Conservation (phyloP, 2,113 vertebrate genomes). For the Chamaetylas fuelleborni region DNA sequence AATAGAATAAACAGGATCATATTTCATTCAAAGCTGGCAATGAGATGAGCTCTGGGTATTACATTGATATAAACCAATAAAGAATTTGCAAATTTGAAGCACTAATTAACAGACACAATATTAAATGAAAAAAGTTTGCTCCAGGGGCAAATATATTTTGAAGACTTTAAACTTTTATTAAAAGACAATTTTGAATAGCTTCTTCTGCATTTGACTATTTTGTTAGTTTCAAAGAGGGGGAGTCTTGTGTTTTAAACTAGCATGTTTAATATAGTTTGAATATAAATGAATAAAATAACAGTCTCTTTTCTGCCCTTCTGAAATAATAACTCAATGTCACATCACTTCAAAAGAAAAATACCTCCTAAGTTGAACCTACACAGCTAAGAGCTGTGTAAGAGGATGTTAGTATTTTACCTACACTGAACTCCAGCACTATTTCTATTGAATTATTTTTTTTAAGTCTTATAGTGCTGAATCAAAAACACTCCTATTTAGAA, state of each 20-base stretch:
- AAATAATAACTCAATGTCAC: constrained; percentile 53
- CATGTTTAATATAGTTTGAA: constrained; percentile 38
- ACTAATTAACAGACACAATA: constrained; percentile 90
- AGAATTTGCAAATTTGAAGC: constrained; percentile 88
- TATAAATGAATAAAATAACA: constrained; percentile 26
- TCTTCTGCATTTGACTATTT: constrained; percentile 71
- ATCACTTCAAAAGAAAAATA: constrained; percentile 37
- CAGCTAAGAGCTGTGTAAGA: neutral
- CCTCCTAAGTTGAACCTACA: neutral
- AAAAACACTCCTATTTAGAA: constrained; percentile 6
- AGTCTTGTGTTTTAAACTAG: constrained; percentile 33
- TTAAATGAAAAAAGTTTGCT: constrained; percentile 89
- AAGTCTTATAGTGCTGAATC: neutral
- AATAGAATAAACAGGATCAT: constrained; percentile 89
- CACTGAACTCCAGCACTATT: neutral
- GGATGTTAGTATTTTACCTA: neutral
- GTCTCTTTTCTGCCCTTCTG: constrained; percentile 29
- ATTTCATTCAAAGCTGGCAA: constrained; percentile 90
- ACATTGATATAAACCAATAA: constrained; percentile 86
- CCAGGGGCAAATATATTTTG: constrained; percentile 85
- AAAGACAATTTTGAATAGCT: constrained; percentile 77
- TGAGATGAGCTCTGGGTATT: constrained; percentile 89
- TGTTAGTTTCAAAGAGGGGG: constrained; percentile 51
- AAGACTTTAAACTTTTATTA: constrained; percentile 88
- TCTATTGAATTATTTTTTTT: neutral